A percentile compares a stretch with the other conserved stretches of the same genome.
phyloP scores from a whole-genome alignment of 2,113 vertebrate genomes.

The Plotosus lineatus region DNA sequence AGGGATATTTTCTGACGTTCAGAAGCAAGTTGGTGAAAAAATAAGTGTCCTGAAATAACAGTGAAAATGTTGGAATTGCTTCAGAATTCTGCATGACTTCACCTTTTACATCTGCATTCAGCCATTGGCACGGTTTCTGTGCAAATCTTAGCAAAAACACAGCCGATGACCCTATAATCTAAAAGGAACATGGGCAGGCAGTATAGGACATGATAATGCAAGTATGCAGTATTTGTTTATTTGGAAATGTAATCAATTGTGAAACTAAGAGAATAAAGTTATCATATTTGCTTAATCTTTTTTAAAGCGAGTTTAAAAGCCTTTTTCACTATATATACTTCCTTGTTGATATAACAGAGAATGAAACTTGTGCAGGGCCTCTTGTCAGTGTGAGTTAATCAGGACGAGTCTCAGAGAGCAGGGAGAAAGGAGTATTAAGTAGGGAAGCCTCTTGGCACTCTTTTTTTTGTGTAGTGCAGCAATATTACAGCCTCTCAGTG shows the following conservation, averaged over 20 bases:
- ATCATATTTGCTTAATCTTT: background rate
- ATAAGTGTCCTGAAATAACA: too few relatives aligned
- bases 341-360: background rate
- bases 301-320: background rate
- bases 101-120: too few relatives aligned
- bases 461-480: too few relatives aligned
- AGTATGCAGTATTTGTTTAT: too few relatives aligned
- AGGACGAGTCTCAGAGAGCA: slow-evolving; percentile 13
- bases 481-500: slow-evolving; percentile 44
- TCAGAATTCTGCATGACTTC: too few relatives aligned
- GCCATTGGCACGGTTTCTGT: background rate
- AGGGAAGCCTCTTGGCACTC: background rate
- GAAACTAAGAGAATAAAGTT: background rate
- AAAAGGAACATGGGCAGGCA: background rate
- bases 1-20: too few relatives aligned
- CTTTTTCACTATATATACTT: too few relatives aligned
- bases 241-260: background rate
- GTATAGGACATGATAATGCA: too few relatives aligned
- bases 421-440: background rate
- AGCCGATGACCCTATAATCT: too few relatives aligned
- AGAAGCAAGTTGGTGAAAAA: too few relatives aligned
- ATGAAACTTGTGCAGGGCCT: background rate
- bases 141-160: background rate
- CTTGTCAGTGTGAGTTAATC: slow-evolving; percentile 17
- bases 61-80: too few relatives aligned